These are phyloP conservation scores for Notospermus geniculatus DNA, from an alignment of 1,140 invertebrate species.

Conservation along the genomic window DNA sequence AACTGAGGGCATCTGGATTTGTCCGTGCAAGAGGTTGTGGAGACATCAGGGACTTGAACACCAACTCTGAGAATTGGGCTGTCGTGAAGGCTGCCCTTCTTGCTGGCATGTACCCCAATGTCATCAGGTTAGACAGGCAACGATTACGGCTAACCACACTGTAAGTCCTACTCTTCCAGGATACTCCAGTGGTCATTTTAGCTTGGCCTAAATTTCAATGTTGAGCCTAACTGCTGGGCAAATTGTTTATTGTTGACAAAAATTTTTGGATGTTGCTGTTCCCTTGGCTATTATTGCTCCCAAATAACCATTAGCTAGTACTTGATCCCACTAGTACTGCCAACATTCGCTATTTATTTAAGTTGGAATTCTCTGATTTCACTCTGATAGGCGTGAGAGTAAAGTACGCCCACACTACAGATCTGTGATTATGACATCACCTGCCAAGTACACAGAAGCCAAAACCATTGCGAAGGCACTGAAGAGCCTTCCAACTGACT, in stretches of 20 bases:
- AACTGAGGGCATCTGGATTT: conserved; percentile 81
- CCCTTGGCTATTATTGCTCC: too few relatives aligned
- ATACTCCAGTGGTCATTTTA: too few relatives aligned
- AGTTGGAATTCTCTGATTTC: too few relatives aligned
- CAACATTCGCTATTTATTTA: too few relatives aligned
- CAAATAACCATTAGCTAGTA: too few relatives aligned
- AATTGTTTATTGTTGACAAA: too few relatives aligned
- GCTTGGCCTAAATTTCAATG: too few relatives aligned
- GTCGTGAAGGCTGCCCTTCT: conserved; percentile 86
- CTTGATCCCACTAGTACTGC: too few relatives aligned
- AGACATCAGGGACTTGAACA: conserved; percentile 76
- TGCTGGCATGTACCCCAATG: conserved; percentile 83
- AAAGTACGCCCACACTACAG: conserved; percentile 73
- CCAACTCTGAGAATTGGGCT: conserved; percentile 86
- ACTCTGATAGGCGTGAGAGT: conserved; percentile 73
- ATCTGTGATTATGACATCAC: conserved; percentile 64
- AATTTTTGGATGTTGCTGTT: too few relatives aligned
- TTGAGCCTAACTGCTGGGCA: too few relatives aligned
- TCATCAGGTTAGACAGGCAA: conserved; percentile 69
- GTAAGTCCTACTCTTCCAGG: too few relatives aligned
- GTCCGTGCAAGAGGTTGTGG: conserved; percentile 72
- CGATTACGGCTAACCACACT: conserved; percentile 62
- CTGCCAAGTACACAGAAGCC: conserved; percentile 15
- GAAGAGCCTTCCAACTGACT: conserved; percentile 69
- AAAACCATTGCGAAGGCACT: conserved; percentile 52